These are phyloP conservation scores for Thumatha senex DNA, from an alignment of 2,888 invertebrate genomes.

Conservation along the genomic window DNA sequence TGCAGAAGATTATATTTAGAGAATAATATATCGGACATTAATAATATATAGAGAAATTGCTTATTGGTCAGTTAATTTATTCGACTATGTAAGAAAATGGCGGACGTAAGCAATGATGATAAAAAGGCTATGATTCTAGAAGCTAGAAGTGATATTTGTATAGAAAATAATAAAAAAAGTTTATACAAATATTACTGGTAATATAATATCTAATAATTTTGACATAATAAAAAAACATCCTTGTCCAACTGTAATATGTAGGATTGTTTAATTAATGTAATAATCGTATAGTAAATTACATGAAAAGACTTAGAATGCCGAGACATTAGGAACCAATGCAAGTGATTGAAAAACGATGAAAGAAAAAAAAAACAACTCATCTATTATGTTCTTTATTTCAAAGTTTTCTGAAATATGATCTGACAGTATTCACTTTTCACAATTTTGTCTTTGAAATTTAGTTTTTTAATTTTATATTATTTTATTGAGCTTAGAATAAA, in stretches of 20 bases:
- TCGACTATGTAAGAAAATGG: constrained; percentile 7
- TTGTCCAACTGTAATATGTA: constrained; percentile 1
- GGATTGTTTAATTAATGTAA: background rate
- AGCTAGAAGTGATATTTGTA: constrained; percentile 3
- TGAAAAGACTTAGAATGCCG: constrained; percentile 2
- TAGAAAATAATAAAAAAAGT: background rate
- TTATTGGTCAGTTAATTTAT: constrained; percentile 32
- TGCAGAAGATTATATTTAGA: constrained; percentile 21
- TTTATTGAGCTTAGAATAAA: background rate
- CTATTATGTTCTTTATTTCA: too few species aligned
- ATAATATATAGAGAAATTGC: constrained; percentile 33
- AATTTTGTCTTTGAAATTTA: too few species aligned
- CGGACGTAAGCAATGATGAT: constrained; percentile 10
- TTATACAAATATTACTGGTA: constrained; percentile 3
- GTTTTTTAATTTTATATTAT: too few species aligned
- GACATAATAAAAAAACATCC: background rate
- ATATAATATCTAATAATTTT: background rate
- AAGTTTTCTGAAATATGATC: too few species aligned
- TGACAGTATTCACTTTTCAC: too few species aligned
- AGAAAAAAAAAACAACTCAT: too few species aligned
- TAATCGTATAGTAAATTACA: constrained; percentile 1
- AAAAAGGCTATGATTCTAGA: constrained; percentile 23
- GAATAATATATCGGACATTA: constrained; percentile 34
- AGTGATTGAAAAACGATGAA: too few species aligned
- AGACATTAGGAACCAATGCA: background rate